Percentiles rank a stretch among this genome's conserved stretches.
These are phyloP conservation scores for Montipora capricornis DNA, from an alignment of 64 coral and sea anemone species.

Conservation along the genomic window DNA sequence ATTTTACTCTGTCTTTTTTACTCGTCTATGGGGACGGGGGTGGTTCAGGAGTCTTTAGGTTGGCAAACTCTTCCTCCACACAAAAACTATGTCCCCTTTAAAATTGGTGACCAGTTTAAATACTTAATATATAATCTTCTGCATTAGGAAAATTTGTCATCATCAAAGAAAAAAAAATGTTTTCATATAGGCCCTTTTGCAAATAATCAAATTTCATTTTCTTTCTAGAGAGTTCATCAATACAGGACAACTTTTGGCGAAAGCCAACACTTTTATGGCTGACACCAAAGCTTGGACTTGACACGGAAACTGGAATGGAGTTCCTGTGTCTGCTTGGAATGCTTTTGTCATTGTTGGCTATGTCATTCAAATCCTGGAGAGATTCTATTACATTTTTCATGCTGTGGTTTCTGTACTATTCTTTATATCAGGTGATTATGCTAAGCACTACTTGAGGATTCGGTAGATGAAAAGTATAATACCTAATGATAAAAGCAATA, in stretches of 20 bases:
- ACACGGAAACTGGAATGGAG: constrained; percentile 89
- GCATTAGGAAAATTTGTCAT: too few relatives aligned
- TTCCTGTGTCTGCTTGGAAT: constrained; percentile 77
- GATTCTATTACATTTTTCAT: constrained; percentile 65
- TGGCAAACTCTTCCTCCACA: too few relatives aligned
- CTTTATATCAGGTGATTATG: constrained; percentile 88
- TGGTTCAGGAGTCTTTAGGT: too few relatives aligned
- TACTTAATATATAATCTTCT: too few relatives aligned
- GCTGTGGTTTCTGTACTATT: constrained; percentile 95
- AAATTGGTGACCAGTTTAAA: too few relatives aligned
- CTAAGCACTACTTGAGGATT: too few relatives aligned
- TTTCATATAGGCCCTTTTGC: neutral
- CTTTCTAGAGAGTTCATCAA: neutral
- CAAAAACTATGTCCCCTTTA: too few relatives aligned
- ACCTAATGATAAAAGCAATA: too few relatives aligned
- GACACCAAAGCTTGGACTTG: constrained; percentile 73
- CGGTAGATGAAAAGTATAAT: too few relatives aligned
- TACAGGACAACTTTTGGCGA: constrained; percentile 47
- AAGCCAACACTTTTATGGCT: constrained; percentile 93
- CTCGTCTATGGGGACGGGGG: too few relatives aligned
- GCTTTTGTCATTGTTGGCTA: constrained; percentile 62
- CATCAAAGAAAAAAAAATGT: too few relatives aligned
- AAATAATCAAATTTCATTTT: neutral
- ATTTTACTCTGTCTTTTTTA: too few relatives aligned
- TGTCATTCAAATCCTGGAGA: constrained; percentile 81